Evolutionary conservation across 2,113 vertebrate genomes (phyloP), one percentile per base, ranked within the genome.

Genomic region (Piaya cayana): DNA sequence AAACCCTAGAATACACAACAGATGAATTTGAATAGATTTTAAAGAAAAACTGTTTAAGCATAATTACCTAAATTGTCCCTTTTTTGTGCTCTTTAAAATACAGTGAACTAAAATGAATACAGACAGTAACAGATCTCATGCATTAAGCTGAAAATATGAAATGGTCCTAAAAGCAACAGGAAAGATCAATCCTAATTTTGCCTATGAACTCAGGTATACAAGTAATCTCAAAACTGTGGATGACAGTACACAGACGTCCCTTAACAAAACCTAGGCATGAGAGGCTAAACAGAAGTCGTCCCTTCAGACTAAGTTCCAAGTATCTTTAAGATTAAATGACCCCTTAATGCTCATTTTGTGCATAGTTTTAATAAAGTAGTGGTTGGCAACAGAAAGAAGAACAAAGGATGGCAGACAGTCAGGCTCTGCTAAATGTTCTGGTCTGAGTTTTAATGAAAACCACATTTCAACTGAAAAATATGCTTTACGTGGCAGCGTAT

Each of bases 381-480:
- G 96, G 95, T 26, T 95, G 97, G 97, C 97, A 98, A 87, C 43
- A 71, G 82, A 92, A 86, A 82, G 96, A 92, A 96, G 92, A 97
- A 98, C 91, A 96, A 96, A 97, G 96, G 87, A 97, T 96, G 97
- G 97, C 94, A 98, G 97, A 97, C 97, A 98, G 97, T 97, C 96
- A 97, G 98, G 96, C 96, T 98, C 97, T 90, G 97, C 98, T 98
- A 97, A 98, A 98, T 93, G 96, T 97, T 98, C 97, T 97, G 98
- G 97, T 98, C 95, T 59, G 88, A 95, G 96, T 97, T 97, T 97
- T 98, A 98, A 99, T 97, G 98, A 98, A 98, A 99, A 98, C 97
- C 98, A 98, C 98, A 98, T 98, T 99, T 98, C 98, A 97, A 75
- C 91, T 76, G 96, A 96, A 97, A 98, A 98, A 98, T 97, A 97